Evolutionary conservation across 2,888 invertebrate species (phyloP).

Genomic region (Drosophila neotestacea): DNA sequence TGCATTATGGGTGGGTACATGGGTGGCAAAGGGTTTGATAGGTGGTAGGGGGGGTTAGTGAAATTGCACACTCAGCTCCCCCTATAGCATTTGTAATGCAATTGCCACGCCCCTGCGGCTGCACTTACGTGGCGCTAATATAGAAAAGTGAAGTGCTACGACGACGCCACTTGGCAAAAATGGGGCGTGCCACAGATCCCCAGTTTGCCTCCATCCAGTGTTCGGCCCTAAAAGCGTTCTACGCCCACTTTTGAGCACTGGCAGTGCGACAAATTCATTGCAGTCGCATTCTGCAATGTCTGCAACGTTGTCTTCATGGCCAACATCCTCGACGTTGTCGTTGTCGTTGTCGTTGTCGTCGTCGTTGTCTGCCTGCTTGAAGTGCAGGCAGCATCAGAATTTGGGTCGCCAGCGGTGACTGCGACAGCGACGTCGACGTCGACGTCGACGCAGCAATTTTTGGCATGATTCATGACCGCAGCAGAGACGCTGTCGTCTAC

Average conservation of each 20-base stretch:
- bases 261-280: slow-evolving; percentile 70
- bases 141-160: slow-evolving; percentile 74
- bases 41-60: neutral
- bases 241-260: slow-evolving; percentile 53
- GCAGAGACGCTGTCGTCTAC: slow-evolving; percentile 51
- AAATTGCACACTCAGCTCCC: slow-evolving; percentile 45
- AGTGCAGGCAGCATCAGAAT: slow-evolving; percentile 54
- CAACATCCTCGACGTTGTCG: slow-evolving; percentile 42
- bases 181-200: slow-evolving; percentile 50
- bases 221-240: slow-evolving; percentile 12
- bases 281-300: slow-evolving; percentile 56
- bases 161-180: slow-evolving; percentile 63
- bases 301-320: slow-evolving; percentile 59
- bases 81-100: slow-evolving; percentile 60
- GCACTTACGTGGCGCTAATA: slow-evolving; percentile 76
- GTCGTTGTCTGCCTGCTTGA: slow-evolving; percentile 48
- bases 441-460: slow-evolving; percentile 66
- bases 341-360: slow-evolving; percentile 30
- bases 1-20: neutral
- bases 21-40: neutral
- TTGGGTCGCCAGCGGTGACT: slow-evolving; percentile 68
- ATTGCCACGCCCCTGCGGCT: slow-evolving; percentile 73
- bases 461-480: slow-evolving; percentile 76
- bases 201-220: slow-evolving; percentile 1
- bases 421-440: slow-evolving; percentile 36